Conservation (phyloP, 2,797 vertebrate genomes). For the Okamejei kenojei region DNA sequence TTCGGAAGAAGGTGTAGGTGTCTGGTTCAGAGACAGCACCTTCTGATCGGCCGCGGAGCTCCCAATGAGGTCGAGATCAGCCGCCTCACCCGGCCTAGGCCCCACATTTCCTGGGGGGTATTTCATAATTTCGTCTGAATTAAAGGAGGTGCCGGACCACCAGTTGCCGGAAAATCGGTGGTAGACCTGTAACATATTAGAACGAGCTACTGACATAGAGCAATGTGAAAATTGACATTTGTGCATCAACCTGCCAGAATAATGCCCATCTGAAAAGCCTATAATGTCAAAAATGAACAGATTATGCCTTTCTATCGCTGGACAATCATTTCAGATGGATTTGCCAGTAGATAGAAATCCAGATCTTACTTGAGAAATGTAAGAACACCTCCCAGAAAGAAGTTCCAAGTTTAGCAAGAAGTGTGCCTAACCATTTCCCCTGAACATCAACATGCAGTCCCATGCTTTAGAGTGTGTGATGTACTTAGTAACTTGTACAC, state of each 20-base stretch:
- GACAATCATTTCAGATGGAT: slow-evolving; percentile 66
- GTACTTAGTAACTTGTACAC: background rate
- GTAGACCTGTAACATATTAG: background rate
- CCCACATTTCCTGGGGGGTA: too few species aligned
- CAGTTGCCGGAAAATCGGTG: too few species aligned
- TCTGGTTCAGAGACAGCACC: too few species aligned
- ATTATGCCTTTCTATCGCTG: slow-evolving; percentile 73
- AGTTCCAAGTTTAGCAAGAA: slow-evolving; percentile 57
- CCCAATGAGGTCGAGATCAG: too few species aligned
- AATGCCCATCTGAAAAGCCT: background rate
- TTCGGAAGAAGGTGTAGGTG: too few species aligned
- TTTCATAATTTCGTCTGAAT: too few species aligned
- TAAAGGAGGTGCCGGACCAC: too few species aligned
- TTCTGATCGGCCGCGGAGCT: too few species aligned
- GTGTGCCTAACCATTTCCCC: slow-evolving; percentile 47
- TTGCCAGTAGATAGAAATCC: slow-evolving; percentile 52
- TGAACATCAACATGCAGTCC: background rate
- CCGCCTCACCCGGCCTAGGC: too few species aligned
- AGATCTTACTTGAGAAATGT: slow-evolving; percentile 55
- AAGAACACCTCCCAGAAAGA: slow-evolving; percentile 56
- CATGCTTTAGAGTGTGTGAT: background rate
- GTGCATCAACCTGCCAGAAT: background rate
- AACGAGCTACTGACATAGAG: background rate
- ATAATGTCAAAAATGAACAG: background rate
- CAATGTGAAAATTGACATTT: background rate